Conservation (phyloP, 2,797 vertebrate species). For the Amblyraja radiata region DNA sequence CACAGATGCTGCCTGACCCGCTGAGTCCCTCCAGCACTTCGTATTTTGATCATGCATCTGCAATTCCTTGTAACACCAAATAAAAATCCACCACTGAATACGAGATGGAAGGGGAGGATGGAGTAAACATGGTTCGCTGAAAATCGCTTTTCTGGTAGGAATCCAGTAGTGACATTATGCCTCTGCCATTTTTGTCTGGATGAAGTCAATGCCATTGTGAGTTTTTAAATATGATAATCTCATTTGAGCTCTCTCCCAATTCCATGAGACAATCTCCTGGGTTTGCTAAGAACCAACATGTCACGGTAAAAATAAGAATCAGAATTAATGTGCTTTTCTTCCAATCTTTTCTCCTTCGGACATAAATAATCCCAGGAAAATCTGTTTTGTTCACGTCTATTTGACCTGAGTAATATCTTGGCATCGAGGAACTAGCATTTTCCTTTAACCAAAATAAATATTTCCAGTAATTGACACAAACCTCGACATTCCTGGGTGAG, state of each 20-base stretch:
- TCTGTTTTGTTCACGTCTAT: background rate
- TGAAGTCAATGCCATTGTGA: constrained; percentile 9
- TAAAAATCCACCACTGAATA: background rate
- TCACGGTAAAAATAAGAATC: background rate
- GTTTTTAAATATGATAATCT: background rate
- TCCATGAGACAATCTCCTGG: background rate
- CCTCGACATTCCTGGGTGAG: background rate
- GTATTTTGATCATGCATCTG: too few species aligned
- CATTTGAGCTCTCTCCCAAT: background rate
- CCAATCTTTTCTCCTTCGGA: background rate
- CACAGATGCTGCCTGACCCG: too few species aligned
- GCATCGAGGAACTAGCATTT: background rate
- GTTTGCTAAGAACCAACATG: background rate
- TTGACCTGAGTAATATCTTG: background rate
- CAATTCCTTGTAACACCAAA: too few species aligned
- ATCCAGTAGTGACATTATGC: background rate
- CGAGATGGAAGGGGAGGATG: background rate
- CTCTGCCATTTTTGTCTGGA: background rate
- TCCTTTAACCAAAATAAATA: background rate
- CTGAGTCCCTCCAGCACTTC: too few species aligned
- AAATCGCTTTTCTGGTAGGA: background rate
- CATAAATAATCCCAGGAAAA: background rate
- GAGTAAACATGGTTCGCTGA: background rate
- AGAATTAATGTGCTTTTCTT: too few species aligned
- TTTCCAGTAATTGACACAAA: background rate